Evolutionary conservation across 2,888 invertebrate genomes (phyloP), one percentile per base, ranked within the genome.

Genomic region (Erebia epiphron): DNA sequence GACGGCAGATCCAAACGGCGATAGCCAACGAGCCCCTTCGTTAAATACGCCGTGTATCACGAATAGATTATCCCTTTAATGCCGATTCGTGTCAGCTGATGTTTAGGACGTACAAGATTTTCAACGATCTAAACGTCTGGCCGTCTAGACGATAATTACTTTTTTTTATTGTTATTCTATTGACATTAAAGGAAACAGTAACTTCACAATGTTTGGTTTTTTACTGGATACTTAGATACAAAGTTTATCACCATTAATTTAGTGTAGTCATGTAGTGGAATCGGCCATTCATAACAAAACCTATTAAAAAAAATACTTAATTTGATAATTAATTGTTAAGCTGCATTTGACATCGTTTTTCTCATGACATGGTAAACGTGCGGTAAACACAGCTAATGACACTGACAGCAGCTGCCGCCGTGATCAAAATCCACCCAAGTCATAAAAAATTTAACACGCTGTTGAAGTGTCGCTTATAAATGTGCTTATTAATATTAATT

Each of bases 1-100:
- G 91, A 89, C 83, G 90, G 80, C 77, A 82, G 91, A 92, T 92
- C 82, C 75, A 75, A 75, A 74, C 70, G 76, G 72, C 80, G 90
- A 90, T 90, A 87, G 82, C 82, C 75, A 77, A 86, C 82, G 76
- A 75, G 77, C 73, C 81, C 79, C 82, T 80, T 87, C 83, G 82
- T 85, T 86, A 84, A 83, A 80, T 79, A 79, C 78, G 77, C 76
- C 76, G 74, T 78, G 79, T 79, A 79, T 78, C 78, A 75, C 77
- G 79, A 77, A 78, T 78, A 79, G 78, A 79, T 78, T 76, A 78
- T 75, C 73, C 73, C 71, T 71, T 77, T 69, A 68, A 60, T 74
- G 70, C 67, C 67, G 73, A 74, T 74, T 65, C 63, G 72, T 70
- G 72, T 72, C 72, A 70, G 52, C 50, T 68, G 74, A 74, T 74